phyloP scores from a whole-genome alignment of 2,113 vertebrate genomes.

The Sturnus vulgaris region DNA sequence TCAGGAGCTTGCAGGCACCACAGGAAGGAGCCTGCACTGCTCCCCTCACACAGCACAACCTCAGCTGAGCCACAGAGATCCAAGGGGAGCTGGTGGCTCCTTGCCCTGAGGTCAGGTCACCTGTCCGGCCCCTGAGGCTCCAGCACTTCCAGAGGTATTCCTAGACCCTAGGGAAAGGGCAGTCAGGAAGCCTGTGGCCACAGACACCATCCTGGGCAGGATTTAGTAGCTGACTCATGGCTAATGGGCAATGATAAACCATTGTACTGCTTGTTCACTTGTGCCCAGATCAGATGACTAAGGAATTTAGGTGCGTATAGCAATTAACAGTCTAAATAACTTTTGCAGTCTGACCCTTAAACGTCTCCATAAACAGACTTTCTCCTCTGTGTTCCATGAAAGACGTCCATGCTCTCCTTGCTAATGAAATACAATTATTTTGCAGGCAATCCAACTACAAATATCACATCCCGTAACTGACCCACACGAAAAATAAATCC shows the following conservation, averaged over 20 bases:
- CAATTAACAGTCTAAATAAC: neutral
- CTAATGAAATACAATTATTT: neutral
- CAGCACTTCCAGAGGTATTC: neutral
- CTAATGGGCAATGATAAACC: neutral
- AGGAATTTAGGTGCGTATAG: conserved; percentile 20
- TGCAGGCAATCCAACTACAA: neutral
- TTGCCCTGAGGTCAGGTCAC: accelerated
- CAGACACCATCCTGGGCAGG: neutral
- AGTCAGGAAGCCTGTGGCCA: neutral
- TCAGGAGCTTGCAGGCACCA: neutral
- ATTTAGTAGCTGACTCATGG: conserved; percentile 15
- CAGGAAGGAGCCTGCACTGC: neutral
- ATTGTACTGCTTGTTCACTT: neutral
- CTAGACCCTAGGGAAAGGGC: neutral
- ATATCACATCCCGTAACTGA: neutral
- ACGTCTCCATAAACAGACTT: neutral
- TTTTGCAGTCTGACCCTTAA: neutral
- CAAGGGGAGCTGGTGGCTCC: neutral
- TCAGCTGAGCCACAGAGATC: neutral
- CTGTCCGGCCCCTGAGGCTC: neutral
- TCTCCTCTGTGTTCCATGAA: neutral
- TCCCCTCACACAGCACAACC: neutral
- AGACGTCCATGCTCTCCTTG: neutral
- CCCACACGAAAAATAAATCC: conserved; percentile 17
- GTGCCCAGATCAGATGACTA: conserved; percentile 29